Conservation (phyloP, 1,140 invertebrate genomes). For the Aphis gossypii region DNA sequence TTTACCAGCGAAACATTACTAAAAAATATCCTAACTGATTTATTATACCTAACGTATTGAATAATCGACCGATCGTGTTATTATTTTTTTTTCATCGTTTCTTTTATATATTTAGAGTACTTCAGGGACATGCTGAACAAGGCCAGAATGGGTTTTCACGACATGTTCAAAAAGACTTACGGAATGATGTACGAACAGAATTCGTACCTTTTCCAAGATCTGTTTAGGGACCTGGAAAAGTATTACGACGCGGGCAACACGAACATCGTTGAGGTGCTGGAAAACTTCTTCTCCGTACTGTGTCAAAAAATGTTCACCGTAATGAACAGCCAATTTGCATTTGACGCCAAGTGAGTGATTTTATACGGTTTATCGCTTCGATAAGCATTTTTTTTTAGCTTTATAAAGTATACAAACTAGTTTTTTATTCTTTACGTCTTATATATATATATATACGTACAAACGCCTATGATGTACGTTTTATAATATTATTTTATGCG, state of each 20-base stretch:
- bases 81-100: background rate
- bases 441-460: background rate
- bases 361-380: background rate
- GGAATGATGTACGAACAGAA: slow-evolving; percentile 95
- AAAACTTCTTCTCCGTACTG: slow-evolving; percentile 90
- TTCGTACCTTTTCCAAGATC: slow-evolving; percentile 87
- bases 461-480: background rate
- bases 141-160: slow-evolving; percentile 86
- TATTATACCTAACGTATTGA: background rate
- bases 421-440: background rate
- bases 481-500: background rate
- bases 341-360: slow-evolving; percentile 79
- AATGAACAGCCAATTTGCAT: slow-evolving; percentile 87
- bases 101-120: slow-evolving; percentile 72
- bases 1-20: background rate
- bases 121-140: slow-evolving; percentile 84
- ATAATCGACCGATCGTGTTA: background rate
- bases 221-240: slow-evolving; percentile 88
- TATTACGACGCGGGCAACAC: slow-evolving; percentile 86
- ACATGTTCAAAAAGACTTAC: slow-evolving; percentile 94
- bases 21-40: background rate
- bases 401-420: background rate
- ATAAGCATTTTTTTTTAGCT: background rate
- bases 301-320: slow-evolving; percentile 97
- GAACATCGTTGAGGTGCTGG: slow-evolving; percentile 85